These are phyloP conservation scores for Phenganax stokvisi DNA, from an alignment of 92 coral and sea anemone species.

Conservation along the genomic window DNA sequence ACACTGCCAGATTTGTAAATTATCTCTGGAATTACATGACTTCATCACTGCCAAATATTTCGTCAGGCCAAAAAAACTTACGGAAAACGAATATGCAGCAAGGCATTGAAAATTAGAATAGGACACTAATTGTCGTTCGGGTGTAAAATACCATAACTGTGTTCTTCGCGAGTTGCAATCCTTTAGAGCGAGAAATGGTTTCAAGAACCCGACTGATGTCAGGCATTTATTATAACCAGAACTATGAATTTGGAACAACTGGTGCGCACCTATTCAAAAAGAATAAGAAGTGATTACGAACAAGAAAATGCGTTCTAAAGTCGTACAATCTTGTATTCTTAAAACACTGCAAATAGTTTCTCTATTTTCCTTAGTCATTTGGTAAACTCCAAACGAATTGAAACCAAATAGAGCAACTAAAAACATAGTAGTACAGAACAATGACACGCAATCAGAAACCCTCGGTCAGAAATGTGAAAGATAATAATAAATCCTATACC, in stretches of 20 bases:
- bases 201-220: not conserved
- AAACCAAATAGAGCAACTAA: not conserved
- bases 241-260: not conserved
- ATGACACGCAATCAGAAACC: not conserved
- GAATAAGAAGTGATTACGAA: not conserved
- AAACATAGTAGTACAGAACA: not conserved
- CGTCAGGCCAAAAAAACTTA: not conserved
- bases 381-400: no score
- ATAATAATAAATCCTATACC: not conserved
- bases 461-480: no score
- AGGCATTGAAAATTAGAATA: conserved; percentile 3
- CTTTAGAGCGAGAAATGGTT: not conserved
- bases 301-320: not conserved
- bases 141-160: conserved; percentile 15
- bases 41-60: not conserved
- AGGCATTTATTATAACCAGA: conserved; percentile 1
- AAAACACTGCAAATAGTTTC: no score
- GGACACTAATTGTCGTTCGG: conserved; percentile 5
- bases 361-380: no score
- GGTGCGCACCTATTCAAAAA: not conserved
- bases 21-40: not conserved
- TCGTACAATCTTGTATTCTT: not conserved
- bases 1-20: not conserved
- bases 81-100: not conserved
- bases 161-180: not conserved